Percentiles rank a stretch among this genome's conserved stretches.
Conservation (phyloP, 2,888 invertebrate genomes). For the Creontiades dilutus region DNA sequence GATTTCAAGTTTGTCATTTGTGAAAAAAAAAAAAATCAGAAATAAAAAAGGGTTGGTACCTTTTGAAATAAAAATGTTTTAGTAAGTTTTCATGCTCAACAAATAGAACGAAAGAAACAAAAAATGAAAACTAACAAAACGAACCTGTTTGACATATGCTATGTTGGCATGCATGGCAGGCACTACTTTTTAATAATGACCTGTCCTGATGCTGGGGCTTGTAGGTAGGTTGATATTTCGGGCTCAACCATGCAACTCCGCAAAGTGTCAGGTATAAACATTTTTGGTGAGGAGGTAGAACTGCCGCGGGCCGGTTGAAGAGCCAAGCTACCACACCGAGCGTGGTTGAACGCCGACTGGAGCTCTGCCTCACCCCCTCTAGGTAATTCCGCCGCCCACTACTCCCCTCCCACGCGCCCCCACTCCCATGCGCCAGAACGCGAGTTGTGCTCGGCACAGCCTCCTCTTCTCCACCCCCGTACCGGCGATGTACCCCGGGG, state of each 20-base stretch:
- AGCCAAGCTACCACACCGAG: slow-evolving; percentile 73
- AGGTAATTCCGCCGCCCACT: slow-evolving; percentile 65
- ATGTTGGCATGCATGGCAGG: slow-evolving; percentile 75
- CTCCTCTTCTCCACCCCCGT: slow-evolving; percentile 41
- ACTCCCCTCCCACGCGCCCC: slow-evolving; percentile 50
- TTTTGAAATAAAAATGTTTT: background rate
- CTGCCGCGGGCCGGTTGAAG: slow-evolving; percentile 28
- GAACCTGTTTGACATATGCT: slow-evolving; percentile 75
- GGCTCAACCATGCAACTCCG: slow-evolving; percentile 97
- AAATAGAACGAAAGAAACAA: slow-evolving; percentile 26
- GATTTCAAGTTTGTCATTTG: no score
- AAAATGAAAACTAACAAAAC: slow-evolving; percentile 68
- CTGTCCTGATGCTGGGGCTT: slow-evolving; percentile 97
- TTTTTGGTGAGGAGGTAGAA: slow-evolving; percentile 77
- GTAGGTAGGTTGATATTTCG: slow-evolving; percentile 95
- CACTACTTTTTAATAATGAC: slow-evolving; percentile 80
- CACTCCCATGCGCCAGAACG: slow-evolving; percentile 36
- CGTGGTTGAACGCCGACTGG: slow-evolving; percentile 68
- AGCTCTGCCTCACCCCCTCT: slow-evolving; percentile 52
- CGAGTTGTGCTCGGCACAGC: background rate
- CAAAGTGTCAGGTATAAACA: slow-evolving; percentile 95
- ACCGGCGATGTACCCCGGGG: background rate
- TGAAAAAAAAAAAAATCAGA: no score
- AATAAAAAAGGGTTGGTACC: background rate
- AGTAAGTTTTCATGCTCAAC: slow-evolving; percentile 13